Percentiles rank a stretch among this genome's conserved stretches.
phyloP scores from a whole-genome alignment of 2,797 vertebrate species.

The Esox masquinongy region DNA sequence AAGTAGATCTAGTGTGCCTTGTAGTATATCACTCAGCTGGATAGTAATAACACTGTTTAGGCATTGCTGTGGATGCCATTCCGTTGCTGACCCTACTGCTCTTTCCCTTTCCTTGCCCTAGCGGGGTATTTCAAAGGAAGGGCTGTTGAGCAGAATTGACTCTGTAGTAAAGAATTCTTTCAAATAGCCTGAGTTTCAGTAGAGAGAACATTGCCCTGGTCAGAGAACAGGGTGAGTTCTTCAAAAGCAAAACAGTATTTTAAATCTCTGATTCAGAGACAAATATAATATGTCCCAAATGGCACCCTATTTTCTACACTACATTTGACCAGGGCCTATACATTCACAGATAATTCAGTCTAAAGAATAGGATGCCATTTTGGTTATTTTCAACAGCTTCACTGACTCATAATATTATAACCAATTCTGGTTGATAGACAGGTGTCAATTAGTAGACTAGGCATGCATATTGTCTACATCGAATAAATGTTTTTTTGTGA shows the following conservation, averaged over 20 bases:
- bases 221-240: not conserved
- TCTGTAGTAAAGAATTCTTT: not conserved
- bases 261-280: not conserved
- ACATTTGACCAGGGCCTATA: too few relatives aligned
- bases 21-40: not conserved
- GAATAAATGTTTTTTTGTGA: too few relatives aligned
- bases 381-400: too few relatives aligned
- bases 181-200: not conserved
- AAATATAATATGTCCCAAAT: too few relatives aligned
- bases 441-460: too few relatives aligned
- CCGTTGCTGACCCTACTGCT: not conserved
- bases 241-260: not conserved
- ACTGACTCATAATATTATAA: too few relatives aligned
- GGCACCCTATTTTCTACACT: too few relatives aligned
- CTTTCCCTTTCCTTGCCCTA: not conserved
- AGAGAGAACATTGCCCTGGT: not conserved
- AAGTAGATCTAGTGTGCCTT: not conserved
- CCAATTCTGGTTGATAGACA: too few relatives aligned
- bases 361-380: too few relatives aligned
- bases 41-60: constrained; percentile 1
- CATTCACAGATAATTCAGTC: too few relatives aligned
- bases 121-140: not conserved
- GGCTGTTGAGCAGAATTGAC: not conserved
- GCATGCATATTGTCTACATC: too few relatives aligned
- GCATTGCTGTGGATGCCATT: not conserved